phyloP scores from a whole-genome alignment of 2,888 invertebrate species.

The Sylvicola cinctus region DNA sequence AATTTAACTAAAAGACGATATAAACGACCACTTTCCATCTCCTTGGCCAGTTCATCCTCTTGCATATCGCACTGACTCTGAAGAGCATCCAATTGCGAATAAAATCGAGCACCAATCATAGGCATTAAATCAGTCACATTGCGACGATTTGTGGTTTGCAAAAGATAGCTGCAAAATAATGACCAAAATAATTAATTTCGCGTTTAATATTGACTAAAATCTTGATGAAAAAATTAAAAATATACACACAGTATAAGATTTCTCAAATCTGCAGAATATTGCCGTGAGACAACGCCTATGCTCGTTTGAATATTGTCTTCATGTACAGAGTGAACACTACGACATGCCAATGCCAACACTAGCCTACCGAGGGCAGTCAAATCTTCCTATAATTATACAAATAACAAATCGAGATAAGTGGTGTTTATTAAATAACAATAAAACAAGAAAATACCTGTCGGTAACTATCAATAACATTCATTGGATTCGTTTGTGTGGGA shows the following conservation, averaged over 20 bases:
- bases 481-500: constrained; percentile 41
- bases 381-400: constrained; percentile 41
- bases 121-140: constrained; percentile 95
- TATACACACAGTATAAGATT: constrained; percentile 71
- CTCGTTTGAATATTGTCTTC: constrained; percentile 73
- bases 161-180: constrained; percentile 6
- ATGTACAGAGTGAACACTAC: constrained; percentile 69
- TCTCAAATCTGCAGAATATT: constrained; percentile 84
- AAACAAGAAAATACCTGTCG: constrained; percentile 32
- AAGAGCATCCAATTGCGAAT: constrained; percentile 81
- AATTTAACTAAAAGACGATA: constrained; percentile 81
- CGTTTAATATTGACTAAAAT: neutral
- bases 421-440: neutral
- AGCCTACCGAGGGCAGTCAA: constrained; percentile 76
- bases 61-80: constrained; percentile 73
- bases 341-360: constrained; percentile 82
- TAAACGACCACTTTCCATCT: constrained; percentile 86
- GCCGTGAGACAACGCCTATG: constrained; percentile 70
- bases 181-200: constrained; percentile 7
- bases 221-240: constrained; percentile 1
- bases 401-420: neutral
- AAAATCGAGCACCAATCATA: constrained; percentile 95
- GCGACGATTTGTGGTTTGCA: constrained; percentile 34
- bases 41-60: constrained; percentile 78
- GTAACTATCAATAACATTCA: constrained; percentile 47